phyloP scores from a whole-genome alignment of 2,797 vertebrate genomes.

The Chaetophractus vellerosus region DNA sequence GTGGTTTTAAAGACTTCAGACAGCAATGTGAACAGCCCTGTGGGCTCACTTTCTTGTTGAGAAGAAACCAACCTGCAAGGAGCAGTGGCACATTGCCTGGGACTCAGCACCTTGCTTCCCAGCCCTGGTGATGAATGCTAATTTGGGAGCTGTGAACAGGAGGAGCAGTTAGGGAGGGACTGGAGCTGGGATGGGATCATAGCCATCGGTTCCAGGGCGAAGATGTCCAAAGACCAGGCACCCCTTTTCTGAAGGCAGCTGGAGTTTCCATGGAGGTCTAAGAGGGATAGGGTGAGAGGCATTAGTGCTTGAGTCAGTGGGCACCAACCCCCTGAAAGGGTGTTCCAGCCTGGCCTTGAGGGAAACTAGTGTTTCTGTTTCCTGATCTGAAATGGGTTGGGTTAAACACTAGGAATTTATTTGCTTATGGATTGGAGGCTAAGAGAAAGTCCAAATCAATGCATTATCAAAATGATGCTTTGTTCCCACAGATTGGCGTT shows the following conservation, averaged over 20 bases:
- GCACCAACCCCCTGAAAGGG: background rate
- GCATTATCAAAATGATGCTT: too few relatives aligned
- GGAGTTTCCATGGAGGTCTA: background rate
- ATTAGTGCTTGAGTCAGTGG: too few relatives aligned
- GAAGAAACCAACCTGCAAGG: background rate
- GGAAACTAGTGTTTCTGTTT: too few relatives aligned
- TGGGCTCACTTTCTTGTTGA: background rate
- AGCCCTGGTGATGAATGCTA: background rate
- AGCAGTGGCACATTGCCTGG: background rate
- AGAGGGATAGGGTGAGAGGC: background rate
- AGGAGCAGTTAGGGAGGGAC: background rate
- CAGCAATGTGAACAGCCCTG: background rate
- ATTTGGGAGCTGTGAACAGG: background rate
- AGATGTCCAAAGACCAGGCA: too few relatives aligned
- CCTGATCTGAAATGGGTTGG: too few relatives aligned
- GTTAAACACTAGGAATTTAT: too few relatives aligned
- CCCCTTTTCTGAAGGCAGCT: background rate
- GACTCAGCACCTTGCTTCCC: fast-evolving
- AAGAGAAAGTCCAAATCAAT: too few relatives aligned
- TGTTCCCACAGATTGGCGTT: too few relatives aligned
- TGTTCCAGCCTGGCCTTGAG: background rate
- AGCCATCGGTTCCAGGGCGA: background rate
- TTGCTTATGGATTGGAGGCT: too few relatives aligned
- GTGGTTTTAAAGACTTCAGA: background rate
- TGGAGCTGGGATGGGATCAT: background rate